Base-by-base conservation (phyloP, 2,888 invertebrate genomes). In the Eulithis prunata region DNA sequence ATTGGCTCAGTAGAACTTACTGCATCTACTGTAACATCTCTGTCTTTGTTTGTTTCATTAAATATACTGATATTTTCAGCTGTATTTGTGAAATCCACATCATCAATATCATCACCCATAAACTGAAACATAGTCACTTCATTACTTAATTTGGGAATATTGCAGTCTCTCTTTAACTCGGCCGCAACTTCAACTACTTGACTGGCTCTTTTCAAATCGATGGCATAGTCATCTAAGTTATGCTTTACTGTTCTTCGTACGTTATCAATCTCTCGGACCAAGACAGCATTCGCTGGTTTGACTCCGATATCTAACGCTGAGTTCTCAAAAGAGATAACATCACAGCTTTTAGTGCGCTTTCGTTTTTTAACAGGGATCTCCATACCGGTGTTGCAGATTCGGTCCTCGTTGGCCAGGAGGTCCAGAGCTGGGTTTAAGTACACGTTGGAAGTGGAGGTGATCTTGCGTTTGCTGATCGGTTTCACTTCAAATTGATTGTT, bases 401-500 rank as follows among this genome's bases (percentile, higher is more conserved):
- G 87, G 66, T 93, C 93, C 12, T 93, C 93, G 66, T 91, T 93
- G 4, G 82, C 91, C 0, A 93, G 82, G 0, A 93, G 77, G 64
- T 93, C 93, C 1, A 93, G 68, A 0, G 88, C 93, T 5, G 93
- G 93, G 70, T 93, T 93, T 10, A 91, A 77, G 70, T 92, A 93
- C 0, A 82, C 89, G 69, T 91, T 93, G 0, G 87, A 78, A 45
- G 87, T 83, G 0, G 87, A 86, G 5, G 79, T 77, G 43, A 90
- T 85, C 71, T 93, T 93, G n/a, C 93, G 79, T 74, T 93, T 92
- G 52, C 78, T 85, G 68, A 75, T 77, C 6, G 88, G 86, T 73
- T 84, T 89, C 4, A 93, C 81, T 84, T 93, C 93, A 72, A 92
- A 93, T 74, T 89, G 85, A 61, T 93, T 93, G 78, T 93, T 93